Conservation (phyloP, 2,888 invertebrate genomes). For the Ormyrus pomaceus region DNA sequence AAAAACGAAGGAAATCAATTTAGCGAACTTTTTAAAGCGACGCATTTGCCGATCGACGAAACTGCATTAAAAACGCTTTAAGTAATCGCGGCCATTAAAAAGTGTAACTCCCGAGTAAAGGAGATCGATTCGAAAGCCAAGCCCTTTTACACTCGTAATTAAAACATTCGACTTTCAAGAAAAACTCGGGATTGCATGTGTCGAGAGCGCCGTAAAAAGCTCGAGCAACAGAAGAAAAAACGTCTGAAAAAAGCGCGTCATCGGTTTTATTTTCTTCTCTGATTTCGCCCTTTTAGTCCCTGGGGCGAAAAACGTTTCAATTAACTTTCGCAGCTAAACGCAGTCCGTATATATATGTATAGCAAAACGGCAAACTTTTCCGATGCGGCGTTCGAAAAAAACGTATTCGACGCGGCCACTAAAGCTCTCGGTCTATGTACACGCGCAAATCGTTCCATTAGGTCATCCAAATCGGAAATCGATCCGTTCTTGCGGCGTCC, state of each 20-base stretch:
- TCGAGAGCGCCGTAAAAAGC: background rate
- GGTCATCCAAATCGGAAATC: conserved; percentile 21
- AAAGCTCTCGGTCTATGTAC: background rate
- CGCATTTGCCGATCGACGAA: background rate
- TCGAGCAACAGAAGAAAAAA: background rate
- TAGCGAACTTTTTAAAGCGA: conserved; percentile 25
- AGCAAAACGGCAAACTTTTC: background rate
- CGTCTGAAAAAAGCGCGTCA: no score
- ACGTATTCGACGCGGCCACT: background rate
- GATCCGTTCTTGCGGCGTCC: background rate
- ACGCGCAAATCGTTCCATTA: no score
- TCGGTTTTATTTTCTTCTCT: background rate
- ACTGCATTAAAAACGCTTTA: no score
- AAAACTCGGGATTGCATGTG: conserved; percentile 20
- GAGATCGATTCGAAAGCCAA: conserved; percentile 5
- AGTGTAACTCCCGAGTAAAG: background rate
- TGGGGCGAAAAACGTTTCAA: conserved; percentile 23
- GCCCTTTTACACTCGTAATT: conserved; percentile 16
- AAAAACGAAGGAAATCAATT: conserved; percentile 14
- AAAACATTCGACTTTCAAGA: conserved; percentile 19
- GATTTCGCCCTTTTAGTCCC: background rate
- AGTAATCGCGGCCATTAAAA: background rate
- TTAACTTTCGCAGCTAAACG: conserved; percentile 27
- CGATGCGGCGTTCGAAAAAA: background rate
- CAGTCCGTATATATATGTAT: background rate